Conservation (phyloP, 1,140 invertebrate species). For the Heliconius nattereri region DNA sequence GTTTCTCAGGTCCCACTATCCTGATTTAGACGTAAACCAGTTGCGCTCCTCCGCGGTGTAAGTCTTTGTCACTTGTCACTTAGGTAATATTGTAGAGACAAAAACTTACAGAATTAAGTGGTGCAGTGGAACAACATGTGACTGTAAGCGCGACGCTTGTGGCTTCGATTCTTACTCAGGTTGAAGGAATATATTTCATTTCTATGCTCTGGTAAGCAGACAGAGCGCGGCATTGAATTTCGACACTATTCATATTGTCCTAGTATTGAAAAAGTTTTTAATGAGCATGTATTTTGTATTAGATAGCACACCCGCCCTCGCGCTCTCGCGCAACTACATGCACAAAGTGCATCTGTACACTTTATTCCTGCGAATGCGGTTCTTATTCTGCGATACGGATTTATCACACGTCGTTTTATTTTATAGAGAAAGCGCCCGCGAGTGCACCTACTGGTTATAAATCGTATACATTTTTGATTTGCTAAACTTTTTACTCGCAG, state of each 20-base stretch:
- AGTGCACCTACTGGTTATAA: not conserved
- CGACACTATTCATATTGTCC: not conserved
- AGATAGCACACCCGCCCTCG: conserved; percentile 18
- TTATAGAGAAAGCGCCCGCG: not conserved
- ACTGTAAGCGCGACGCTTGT: too few species aligned
- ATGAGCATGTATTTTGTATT: conserved; percentile 4
- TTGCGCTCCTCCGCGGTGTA: not conserved
- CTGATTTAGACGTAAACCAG: not conserved
- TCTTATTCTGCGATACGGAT: not conserved
- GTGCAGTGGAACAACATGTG: too few species aligned
- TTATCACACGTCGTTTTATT: conserved; percentile 2
- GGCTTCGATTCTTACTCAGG: too few species aligned
- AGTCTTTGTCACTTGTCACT: not conserved
- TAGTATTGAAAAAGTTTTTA: not conserved
- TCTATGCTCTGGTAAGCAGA: too few species aligned
- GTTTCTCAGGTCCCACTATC: not conserved
- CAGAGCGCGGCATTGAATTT: too few species aligned
- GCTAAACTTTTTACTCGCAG: not conserved
- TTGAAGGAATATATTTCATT: too few species aligned
- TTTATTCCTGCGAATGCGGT: not conserved
- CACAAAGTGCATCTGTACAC: not conserved
- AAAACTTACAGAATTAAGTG: not conserved
- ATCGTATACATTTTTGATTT: conserved; percentile 1
- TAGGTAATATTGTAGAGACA: not conserved
- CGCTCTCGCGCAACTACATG: not conserved